These are phyloP conservation scores for Pollenia amentaria DNA, from an alignment of 2,888 invertebrate genomes.

Conservation along the genomic window DNA sequence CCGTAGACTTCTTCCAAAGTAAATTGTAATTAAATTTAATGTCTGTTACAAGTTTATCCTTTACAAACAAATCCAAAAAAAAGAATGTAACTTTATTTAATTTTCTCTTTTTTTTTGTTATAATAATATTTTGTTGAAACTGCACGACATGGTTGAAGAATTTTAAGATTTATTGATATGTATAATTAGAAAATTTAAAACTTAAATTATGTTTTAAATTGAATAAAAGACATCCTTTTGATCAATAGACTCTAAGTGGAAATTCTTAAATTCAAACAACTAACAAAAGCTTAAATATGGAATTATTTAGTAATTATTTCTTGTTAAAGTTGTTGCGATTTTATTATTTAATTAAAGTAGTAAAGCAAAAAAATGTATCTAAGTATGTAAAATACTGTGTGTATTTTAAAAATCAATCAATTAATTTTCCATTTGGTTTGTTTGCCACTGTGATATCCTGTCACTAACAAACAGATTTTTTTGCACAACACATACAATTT, in stretches of 20 bases:
- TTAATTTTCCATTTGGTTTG: conserved; percentile 50
- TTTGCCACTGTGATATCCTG: conserved; percentile 53
- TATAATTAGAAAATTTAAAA: conserved; percentile 20
- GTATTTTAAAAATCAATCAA: conserved; percentile 46
- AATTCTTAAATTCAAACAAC: background rate
- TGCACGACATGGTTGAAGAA: conserved; percentile 21
- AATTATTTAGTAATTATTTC: background rate
- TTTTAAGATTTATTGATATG: conserved; percentile 42
- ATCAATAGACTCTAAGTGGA: conserved; percentile 5
- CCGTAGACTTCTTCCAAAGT: conserved; percentile 49
- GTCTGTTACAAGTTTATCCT: conserved; percentile 41
- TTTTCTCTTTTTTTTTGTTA: background rate
- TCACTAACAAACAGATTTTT: conserved; percentile 44
- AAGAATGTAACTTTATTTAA: background rate
- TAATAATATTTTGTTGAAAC: conserved; percentile 32
- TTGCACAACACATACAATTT: background rate
- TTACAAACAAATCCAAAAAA: conserved; percentile 8
- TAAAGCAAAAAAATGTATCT: background rate
- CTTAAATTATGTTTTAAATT: background rate
- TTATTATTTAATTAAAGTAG: background rate
- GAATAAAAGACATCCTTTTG: background rate
- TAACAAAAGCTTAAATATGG: background rate
- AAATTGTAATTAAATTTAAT: conserved; percentile 67
- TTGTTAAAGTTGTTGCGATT: background rate
- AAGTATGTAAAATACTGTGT: background rate